Evolutionary conservation across 2,797 vertebrate genomes (phyloP), one percentile per base, ranked within the genome.

Genomic region (Sus cebifrons): DNA sequence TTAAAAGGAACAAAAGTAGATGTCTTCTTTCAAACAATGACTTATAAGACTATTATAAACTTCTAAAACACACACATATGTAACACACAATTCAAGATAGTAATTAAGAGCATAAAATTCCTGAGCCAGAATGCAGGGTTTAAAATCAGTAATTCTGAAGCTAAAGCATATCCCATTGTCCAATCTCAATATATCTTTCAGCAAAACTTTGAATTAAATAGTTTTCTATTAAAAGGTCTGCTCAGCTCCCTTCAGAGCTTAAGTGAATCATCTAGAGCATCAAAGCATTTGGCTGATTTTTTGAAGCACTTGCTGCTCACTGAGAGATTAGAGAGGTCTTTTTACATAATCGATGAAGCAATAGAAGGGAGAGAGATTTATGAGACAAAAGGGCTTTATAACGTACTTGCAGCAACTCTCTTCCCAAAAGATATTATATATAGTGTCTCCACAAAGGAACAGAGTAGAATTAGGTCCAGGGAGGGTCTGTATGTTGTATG

Each of bases 101-200:
- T 54, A 14, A 3, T n/a, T 56, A 68, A 64, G 12, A 86, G 4
- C 23, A 71, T 27, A 81, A 81, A 52, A 58, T 89, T 88, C 49
- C 89, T 20, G 54, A 82, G 1, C 17, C 18, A 75, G 18, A 27
- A 54, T 29, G 2, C 23, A 40, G 29, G 6, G 2, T 77, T 85
- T 94, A 62, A 73, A 32, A 64, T 54, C 82, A 89, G 36, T 68
- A 49, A 2, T 70, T 81, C 44, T 64, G 17, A 95, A 52, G 14
- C 23, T 75, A 32, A 58, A 29, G 0, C 4, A 21, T 67, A 84
- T 49, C 6, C 40, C 27, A 29, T 25, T 62, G 9, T 25, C 62
- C 89, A 73, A 90, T 81, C 16, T 86, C 32, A 94, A 8, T 65
- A 54, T 71, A 87, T 64, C 52, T 77, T 75, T 87, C 36, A 82